Evolutionary conservation across 2,888 invertebrate species (phyloP).

Genomic region (Eueremaeus valkanovi): DNA sequence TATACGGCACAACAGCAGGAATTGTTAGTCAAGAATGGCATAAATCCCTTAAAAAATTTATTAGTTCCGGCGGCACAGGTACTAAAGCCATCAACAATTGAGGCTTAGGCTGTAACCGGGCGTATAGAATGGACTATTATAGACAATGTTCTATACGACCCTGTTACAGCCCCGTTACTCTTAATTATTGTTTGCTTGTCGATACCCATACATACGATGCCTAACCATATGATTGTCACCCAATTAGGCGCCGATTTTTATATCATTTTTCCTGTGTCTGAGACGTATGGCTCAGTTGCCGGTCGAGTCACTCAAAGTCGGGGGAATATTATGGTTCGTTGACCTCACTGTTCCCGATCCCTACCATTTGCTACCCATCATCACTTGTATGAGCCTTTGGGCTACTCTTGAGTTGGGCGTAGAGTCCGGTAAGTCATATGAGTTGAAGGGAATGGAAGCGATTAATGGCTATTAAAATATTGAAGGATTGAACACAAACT

Average conservation of each 20-base stretch:
- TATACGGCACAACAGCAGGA: slow-evolving; percentile 71
- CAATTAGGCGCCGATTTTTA: slow-evolving; percentile 66
- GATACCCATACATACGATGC: too few relatives aligned
- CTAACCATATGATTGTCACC: too few relatives aligned
- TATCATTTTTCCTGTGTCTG: slow-evolving; percentile 85
- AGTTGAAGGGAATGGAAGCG: too few relatives aligned
- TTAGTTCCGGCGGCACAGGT: slow-evolving; percentile 55
- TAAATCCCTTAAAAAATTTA: slow-evolving; percentile 76
- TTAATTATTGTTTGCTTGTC: too few relatives aligned
- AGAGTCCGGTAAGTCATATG: slow-evolving; percentile 39
- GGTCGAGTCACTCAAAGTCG: slow-evolving; percentile 79
- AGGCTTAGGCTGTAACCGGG: too few relatives aligned
- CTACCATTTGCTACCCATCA: slow-evolving; percentile 74
- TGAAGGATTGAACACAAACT: too few relatives aligned
- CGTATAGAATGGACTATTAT: too few relatives aligned
- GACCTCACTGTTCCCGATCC: slow-evolving; percentile 90
- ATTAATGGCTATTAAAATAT: too few relatives aligned
- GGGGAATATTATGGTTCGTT: slow-evolving; percentile 87
- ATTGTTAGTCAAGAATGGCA: slow-evolving; percentile 74
- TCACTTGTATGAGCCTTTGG: slow-evolving; percentile 76
- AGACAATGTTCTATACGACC: too few relatives aligned
- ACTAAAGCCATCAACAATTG: background rate
- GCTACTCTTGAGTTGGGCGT: slow-evolving; percentile 67
- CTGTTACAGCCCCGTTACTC: too few relatives aligned
- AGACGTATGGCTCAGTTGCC: slow-evolving; percentile 83